These are phyloP conservation scores for Psylliodes chrysocephalus DNA, from an alignment of 2,888 invertebrate species.

Conservation along the genomic window DNA sequence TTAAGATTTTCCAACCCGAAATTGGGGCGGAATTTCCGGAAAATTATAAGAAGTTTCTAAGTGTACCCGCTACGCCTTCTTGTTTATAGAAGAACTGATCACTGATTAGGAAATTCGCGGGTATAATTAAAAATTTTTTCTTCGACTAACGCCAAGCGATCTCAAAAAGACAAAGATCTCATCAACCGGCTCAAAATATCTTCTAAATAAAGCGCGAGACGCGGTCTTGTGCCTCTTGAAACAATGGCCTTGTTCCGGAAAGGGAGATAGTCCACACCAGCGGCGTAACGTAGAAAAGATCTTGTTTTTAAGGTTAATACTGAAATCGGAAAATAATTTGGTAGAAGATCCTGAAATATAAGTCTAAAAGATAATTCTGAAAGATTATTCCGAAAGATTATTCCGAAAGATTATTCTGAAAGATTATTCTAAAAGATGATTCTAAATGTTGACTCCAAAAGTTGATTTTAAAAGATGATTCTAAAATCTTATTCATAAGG, in stretches of 20 bases:
- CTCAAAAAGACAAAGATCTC: slow-evolving; percentile 28
- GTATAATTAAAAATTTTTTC: slow-evolving; percentile 29
- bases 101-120: slow-evolving; percentile 27
- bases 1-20: slow-evolving; percentile 18
- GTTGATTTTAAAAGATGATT: no score
- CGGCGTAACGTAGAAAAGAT: not conserved
- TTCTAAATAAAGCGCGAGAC: slow-evolving; percentile 44
- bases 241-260: slow-evolving; percentile 32
- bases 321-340: no score
- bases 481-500: no score
- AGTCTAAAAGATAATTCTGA: no score
- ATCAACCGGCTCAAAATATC: slow-evolving; percentile 34
- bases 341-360: no score
- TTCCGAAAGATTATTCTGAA: no score
- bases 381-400: no score
- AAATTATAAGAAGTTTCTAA: slow-evolving; percentile 21
- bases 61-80: slow-evolving; percentile 21
- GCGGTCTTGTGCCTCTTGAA: slow-evolving; percentile 19
- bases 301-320: no score
- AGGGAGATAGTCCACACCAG: slow-evolving; percentile 28
- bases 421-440: no score
- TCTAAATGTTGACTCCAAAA: no score
- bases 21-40: slow-evolving; percentile 1
- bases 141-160: slow-evolving; percentile 3
- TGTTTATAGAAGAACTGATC: slow-evolving; percentile 33